A percentile compares a stretch with the other conserved stretches of the same genome.
Evolutionary conservation across 2,888 invertebrate species (phyloP).

Genomic region (Physocephala rufipes): DNA sequence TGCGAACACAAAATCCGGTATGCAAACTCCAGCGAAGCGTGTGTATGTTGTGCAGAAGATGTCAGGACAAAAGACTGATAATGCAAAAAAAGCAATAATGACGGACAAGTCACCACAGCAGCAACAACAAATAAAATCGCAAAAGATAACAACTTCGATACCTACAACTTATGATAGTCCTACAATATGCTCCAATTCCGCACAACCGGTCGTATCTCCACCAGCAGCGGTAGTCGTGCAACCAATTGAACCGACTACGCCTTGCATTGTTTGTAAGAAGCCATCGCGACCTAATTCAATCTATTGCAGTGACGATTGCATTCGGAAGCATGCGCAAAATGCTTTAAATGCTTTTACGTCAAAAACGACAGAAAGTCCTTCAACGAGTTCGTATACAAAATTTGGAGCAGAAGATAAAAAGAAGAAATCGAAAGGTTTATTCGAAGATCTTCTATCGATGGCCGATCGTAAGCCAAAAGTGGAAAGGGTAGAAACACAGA

Average conservation of each 20-base stretch:
- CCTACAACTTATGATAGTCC: conserved; percentile 9
- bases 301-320: conserved; percentile 90
- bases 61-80: conserved; percentile 22
- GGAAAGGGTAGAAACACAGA: conserved; percentile 55
- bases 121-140: conserved; percentile 51
- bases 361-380: conserved; percentile 48
- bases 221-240: conserved; percentile 9
- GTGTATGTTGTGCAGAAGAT: conserved; percentile 37
- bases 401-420: conserved; percentile 55
- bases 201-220: neutral
- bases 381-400: conserved; percentile 38
- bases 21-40: conserved; percentile 34
- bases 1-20: neutral
- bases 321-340: conserved; percentile 83
- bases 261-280: conserved; percentile 82
- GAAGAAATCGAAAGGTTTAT: conserved; percentile 61
- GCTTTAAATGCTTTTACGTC: conserved; percentile 61
- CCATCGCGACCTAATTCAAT: conserved; percentile 80
- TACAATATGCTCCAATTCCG: neutral
- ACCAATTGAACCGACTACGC: conserved; percentile 33
- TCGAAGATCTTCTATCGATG: conserved; percentile 62
- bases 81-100: conserved; percentile 38
- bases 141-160: conserved; percentile 45
- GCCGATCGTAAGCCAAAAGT: conserved; percentile 59
- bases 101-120: conserved; percentile 43